phyloP scores from a whole-genome alignment of 2,797 vertebrate genomes.

The Liasis olivaceus region DNA sequence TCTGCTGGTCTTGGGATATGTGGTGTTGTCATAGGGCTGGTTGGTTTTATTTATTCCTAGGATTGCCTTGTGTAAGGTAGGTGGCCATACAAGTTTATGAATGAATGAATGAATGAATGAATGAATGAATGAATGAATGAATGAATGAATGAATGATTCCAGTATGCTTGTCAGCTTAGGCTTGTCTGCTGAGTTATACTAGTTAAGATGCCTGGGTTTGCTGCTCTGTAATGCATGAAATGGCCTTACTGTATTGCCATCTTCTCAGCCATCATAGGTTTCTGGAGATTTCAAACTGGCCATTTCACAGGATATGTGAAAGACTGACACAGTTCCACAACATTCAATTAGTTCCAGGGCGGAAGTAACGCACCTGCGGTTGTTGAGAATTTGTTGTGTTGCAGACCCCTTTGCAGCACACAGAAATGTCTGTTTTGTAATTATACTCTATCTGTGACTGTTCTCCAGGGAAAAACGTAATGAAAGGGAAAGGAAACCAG shows the following conservation, averaged over 20 bases:
- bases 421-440: slow-evolving; percentile 66
- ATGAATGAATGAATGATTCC: background rate
- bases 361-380: slow-evolving; percentile 32
- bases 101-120: background rate
- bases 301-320: background rate
- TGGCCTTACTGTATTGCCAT: background rate
- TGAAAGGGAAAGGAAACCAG: slow-evolving; percentile 76
- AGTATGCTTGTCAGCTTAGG: background rate
- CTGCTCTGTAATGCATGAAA: no score
- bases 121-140: background rate
- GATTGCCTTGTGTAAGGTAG: no score
- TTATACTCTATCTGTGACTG: slow-evolving; percentile 63
- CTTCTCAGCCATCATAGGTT: background rate
- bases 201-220: background rate
- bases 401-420: slow-evolving; percentile 45
- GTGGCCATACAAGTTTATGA: background rate
- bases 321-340: slow-evolving; percentile 10
- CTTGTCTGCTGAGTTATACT: background rate
- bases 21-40: no score
- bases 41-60: no score
- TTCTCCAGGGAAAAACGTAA: slow-evolving; percentile 67
- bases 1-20: no score
- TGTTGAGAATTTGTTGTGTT: slow-evolving; percentile 39
- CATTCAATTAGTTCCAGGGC: slow-evolving; percentile 1
- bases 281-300: no score